Conservation (phyloP, 2,888 invertebrate species). For the Archips crataeganus region DNA sequence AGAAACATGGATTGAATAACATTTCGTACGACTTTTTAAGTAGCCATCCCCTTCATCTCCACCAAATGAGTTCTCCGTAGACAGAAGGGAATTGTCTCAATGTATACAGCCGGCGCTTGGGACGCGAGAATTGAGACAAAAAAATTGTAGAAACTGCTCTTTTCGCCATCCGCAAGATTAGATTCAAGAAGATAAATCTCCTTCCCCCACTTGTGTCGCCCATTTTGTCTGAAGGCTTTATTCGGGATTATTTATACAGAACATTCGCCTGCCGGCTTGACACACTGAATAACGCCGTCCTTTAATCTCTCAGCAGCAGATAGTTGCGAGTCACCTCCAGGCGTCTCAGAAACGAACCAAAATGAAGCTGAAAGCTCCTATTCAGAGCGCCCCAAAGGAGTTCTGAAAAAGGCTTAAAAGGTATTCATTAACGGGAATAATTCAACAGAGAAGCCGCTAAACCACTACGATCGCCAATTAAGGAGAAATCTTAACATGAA, state of each 20-base stretch:
- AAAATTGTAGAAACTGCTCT: slow-evolving; percentile 75
- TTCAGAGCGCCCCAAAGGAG: slow-evolving; percentile 36
- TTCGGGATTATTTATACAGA: slow-evolving; percentile 59
- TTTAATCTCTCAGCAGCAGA: slow-evolving; percentile 64
- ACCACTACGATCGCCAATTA: slow-evolving; percentile 27
- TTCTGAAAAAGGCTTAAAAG: slow-evolving; percentile 42
- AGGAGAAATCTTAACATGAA: neutral
- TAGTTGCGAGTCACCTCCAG: slow-evolving; percentile 55
- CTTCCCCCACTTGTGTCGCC: slow-evolving; percentile 72
- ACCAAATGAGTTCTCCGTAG: slow-evolving; percentile 65
- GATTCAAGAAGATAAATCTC: slow-evolving; percentile 82
- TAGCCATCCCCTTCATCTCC: slow-evolving; percentile 57
- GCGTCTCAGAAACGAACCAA: slow-evolving; percentile 38
- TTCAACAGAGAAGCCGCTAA: slow-evolving; percentile 31
- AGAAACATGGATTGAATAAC: slow-evolving; percentile 42
- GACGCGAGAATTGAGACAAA: slow-evolving; percentile 67
- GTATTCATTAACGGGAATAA: slow-evolving; percentile 42
- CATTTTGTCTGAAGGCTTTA: slow-evolving; percentile 69
- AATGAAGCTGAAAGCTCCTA: slow-evolving; percentile 37
- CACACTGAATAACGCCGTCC: slow-evolving; percentile 69
- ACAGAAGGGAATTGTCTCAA: slow-evolving; percentile 65
- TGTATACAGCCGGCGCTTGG: slow-evolving; percentile 59
- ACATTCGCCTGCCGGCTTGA: slow-evolving; percentile 69
- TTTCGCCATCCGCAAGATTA: slow-evolving; percentile 82
- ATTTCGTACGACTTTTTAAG: slow-evolving; percentile 43